phyloP scores from a whole-genome alignment of 2,797 vertebrate genomes.

The Xiphorhynchus erythropygius region DNA sequence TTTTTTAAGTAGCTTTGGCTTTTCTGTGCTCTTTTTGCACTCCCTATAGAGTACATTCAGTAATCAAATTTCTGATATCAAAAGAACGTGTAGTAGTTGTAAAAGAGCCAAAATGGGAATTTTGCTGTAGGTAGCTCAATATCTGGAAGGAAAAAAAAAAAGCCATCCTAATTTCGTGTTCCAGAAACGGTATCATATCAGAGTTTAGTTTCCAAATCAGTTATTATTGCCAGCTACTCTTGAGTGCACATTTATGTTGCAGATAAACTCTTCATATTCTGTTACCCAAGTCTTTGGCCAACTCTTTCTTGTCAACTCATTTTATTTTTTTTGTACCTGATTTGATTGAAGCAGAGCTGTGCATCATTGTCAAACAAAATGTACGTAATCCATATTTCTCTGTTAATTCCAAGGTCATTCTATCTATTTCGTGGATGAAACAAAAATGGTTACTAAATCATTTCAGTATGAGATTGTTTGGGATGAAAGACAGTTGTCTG shows the following conservation, averaged over 20 bases:
- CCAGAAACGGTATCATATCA: not conserved
- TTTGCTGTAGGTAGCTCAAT: not conserved
- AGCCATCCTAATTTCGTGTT: not conserved
- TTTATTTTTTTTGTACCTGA: not conserved
- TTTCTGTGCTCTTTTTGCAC: not conserved
- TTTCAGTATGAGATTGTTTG: not conserved
- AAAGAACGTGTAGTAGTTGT: not conserved
- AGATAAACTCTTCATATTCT: not conserved
- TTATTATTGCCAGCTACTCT: not conserved
- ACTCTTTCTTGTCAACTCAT: not conserved
- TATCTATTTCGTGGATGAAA: not conserved
- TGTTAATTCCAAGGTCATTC: not conserved
- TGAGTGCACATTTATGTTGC: not conserved
- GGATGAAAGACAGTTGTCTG: not conserved
- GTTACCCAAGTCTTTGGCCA: not conserved
- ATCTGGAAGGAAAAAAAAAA: not conserved
- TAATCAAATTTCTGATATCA: not conserved
- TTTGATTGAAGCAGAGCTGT: not conserved
- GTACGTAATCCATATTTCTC: not conserved
- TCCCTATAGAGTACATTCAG: not conserved
- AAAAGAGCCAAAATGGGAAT: not conserved
- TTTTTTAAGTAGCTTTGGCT: not conserved
- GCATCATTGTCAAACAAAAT: not conserved
- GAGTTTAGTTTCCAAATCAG: not conserved
- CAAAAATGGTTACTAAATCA: not conserved